A percentile compares a stretch with the other conserved stretches of the same genome.
phyloP scores from a whole-genome alignment of 2,888 invertebrate species.

The Eudemis profundana region DNA sequence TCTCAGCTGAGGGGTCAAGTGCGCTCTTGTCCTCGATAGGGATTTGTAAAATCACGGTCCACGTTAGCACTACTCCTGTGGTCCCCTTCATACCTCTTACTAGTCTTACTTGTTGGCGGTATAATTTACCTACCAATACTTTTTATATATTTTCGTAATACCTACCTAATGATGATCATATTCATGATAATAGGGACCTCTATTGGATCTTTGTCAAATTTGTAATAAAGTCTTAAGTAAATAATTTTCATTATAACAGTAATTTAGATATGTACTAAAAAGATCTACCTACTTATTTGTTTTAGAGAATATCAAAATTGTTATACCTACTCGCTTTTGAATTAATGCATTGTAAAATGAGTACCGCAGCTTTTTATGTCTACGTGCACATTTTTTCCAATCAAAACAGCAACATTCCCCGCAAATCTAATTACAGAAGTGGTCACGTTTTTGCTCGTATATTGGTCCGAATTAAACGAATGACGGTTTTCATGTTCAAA shows the following conservation, averaged over 20 bases:
- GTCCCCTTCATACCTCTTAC: neutral
- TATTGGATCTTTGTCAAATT: too few species aligned
- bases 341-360: too few species aligned
- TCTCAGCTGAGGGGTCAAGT: slow-evolving; percentile 66
- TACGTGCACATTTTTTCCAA: slow-evolving; percentile 13
- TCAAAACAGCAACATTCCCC: slow-evolving; percentile 17
- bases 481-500: slow-evolving; percentile 29
- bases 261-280: too few species aligned
- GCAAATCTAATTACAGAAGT: slow-evolving; percentile 23
- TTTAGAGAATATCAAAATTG: too few species aligned
- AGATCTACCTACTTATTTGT: too few species aligned
- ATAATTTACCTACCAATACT: too few species aligned
- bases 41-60: slow-evolving; percentile 63
- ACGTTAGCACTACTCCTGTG: slow-evolving; percentile 6
- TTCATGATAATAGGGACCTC: too few species aligned
- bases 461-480: slow-evolving; percentile 28
- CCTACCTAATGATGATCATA: too few species aligned
- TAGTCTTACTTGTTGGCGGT: neutral
- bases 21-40: slow-evolving; percentile 68
- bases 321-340: too few species aligned
- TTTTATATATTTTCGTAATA: too few species aligned
- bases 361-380: neutral
- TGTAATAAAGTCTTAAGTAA: too few species aligned
- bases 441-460: slow-evolving; percentile 30
- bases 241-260: too few species aligned